Conservation (phyloP, 2,797 vertebrate genomes). For the Catharus ustulatus region DNA sequence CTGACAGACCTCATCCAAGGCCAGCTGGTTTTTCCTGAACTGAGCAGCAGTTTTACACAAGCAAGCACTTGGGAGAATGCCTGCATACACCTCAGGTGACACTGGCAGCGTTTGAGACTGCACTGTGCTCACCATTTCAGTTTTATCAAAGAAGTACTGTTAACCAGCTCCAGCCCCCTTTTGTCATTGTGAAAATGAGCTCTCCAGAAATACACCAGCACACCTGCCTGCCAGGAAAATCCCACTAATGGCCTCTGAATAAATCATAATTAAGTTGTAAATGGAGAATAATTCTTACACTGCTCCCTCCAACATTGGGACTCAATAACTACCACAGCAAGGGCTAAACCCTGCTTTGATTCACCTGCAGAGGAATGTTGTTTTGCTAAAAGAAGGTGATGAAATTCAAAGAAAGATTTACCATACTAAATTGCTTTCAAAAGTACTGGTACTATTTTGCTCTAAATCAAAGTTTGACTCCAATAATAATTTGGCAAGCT, state of each 20-base stretch:
- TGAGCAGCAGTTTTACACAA: neutral
- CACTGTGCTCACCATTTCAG: neutral
- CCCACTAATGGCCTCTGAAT: neutral
- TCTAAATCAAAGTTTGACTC: neutral
- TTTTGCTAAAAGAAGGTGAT: neutral
- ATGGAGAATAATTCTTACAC: neutral
- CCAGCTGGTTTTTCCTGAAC: neutral
- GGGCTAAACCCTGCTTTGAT: conserved; percentile 3
- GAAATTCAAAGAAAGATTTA: neutral
- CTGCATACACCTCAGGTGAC: neutral
- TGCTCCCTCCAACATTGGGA: neutral
- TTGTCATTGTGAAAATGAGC: neutral
- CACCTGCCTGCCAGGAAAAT: conserved; percentile 18
- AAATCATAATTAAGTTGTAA: neutral
- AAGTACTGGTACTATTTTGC: neutral
- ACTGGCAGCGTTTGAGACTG: neutral
- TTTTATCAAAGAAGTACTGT: neutral
- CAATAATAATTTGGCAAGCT: neutral
- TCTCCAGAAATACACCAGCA: neutral
- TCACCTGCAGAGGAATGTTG: conserved; percentile 11
- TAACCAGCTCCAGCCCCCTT: neutral
- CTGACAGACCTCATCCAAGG: neutral
- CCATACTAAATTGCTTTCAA: neutral
- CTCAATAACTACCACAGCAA: conserved; percentile 25
- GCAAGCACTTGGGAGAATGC: neutral